A percentile compares a stretch with the other conserved stretches of the same genome.
These are phyloP conservation scores for Ceratothoa steindachneri DNA, from an alignment of 2,888 invertebrate species.

Conservation along the genomic window DNA sequence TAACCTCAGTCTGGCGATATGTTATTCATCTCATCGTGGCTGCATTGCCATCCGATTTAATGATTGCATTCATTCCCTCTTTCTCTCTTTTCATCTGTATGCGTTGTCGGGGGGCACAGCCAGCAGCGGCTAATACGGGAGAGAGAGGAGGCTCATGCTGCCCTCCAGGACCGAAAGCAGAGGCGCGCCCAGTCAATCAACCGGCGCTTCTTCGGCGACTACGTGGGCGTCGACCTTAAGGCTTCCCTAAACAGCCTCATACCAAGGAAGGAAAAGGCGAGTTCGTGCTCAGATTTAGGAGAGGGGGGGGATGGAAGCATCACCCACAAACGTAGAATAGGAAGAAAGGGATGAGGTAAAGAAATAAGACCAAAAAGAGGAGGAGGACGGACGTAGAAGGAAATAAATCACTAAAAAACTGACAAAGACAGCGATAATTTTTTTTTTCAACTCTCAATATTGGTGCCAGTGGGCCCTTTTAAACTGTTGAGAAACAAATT, in stretches of 20 bases:
- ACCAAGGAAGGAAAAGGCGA: conserved; percentile 63
- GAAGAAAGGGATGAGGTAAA: neutral
- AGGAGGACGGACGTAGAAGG: too few relatives aligned
- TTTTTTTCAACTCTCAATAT: too few relatives aligned
- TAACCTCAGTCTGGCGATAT: too few relatives aligned
- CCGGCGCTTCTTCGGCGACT: conserved; percentile 65
- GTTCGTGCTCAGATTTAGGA: conserved; percentile 50
- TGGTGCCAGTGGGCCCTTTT: too few relatives aligned
- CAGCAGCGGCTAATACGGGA: conserved; percentile 47
- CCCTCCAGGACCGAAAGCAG: conserved; percentile 61
- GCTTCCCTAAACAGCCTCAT: conserved; percentile 60
- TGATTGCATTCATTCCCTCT: too few relatives aligned
- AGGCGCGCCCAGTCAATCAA: conserved; percentile 62
- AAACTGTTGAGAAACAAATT: too few relatives aligned
- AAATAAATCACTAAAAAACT: too few relatives aligned
- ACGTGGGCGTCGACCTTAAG: conserved; percentile 63
- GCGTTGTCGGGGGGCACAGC: too few relatives aligned
- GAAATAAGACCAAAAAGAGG: neutral
- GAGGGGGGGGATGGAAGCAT: neutral
- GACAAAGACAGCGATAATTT: too few relatives aligned
- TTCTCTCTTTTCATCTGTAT: too few relatives aligned
- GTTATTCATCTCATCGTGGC: too few relatives aligned
- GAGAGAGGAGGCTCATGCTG: conserved; percentile 54
- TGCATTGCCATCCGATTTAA: too few relatives aligned
- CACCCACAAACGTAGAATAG: neutral